Percentiles rank a stretch among this genome's conserved stretches.
Evolutionary conservation across 1,140 invertebrate genomes (phyloP).

Genomic region (Brachionus asplanchnoidis): DNA sequence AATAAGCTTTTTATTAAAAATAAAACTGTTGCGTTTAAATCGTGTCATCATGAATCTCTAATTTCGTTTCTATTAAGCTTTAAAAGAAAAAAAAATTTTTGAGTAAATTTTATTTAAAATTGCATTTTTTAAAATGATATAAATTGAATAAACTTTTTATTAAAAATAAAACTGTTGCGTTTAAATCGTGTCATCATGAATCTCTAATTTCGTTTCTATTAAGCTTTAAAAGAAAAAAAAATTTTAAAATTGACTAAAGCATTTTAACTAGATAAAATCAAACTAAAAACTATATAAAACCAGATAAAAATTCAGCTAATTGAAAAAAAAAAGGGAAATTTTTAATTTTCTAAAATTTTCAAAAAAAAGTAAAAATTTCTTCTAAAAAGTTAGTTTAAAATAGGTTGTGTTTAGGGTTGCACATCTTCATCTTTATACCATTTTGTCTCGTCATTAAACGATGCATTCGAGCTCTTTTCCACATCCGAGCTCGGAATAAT

Average conservation of each 20-base stretch:
- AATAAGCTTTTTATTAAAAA: neutral
- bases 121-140: neutral
- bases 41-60: neutral
- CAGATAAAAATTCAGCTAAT: neutral
- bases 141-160: neutral
- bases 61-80: neutral
- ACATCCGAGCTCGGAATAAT: neutral
- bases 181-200: neutral
- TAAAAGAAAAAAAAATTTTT: neutral
- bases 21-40: neutral
- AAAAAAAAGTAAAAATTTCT: no score
- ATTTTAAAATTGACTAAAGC: neutral
- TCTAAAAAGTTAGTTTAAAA: no score
- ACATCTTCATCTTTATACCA: slow-evolving; percentile 10
- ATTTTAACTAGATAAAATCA: neutral
- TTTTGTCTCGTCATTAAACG: slow-evolving; percentile 18
- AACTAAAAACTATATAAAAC: neutral
- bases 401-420: neutral
- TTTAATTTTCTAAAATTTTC: no score
- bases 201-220: neutral
- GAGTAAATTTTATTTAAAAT: neutral
- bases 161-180: neutral
- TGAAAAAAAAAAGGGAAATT: neutral
- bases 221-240: neutral
- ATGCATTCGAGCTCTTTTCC: neutral